Evolutionary conservation across 2,888 invertebrate genomes (phyloP), one percentile per base, ranked within the genome.

Genomic region (Dynastes grantii): DNA sequence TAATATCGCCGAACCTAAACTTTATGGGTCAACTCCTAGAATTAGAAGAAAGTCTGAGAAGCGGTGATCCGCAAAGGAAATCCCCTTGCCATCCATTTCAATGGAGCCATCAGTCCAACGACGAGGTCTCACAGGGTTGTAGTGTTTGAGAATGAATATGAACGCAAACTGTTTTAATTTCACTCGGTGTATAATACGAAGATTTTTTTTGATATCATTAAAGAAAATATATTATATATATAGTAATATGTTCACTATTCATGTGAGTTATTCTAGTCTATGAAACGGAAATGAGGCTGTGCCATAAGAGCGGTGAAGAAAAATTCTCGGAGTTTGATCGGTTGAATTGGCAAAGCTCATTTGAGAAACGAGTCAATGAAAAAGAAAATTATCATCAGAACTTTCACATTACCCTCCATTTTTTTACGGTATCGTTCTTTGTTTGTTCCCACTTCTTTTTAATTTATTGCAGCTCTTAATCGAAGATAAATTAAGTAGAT

Each of bases 1-100:
- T 98, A 87, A 97, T 98, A 85, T 97, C 97, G 79, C 98, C 98
- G 1, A 98, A 98, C 89, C 91, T 97, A 80, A 98, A 98, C 87
- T 98, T 98, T 90, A 95, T 98, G 92, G 95, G 94, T 22, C 98
- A 98, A 89, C 90, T 98, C 83, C 90, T 95, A 83, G 97, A 97
- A 87, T 91, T 95, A 85, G 96, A 96, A 88, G 93, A 95, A 87
- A 92, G 91, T 84, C 89, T 95, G 82, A 90, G 91, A 77, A 87
- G 85, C 80, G 88, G 87, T 78, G 85, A 86, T 45, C 83, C 85
- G 78, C 86, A 87, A 71, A 88, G 88, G 80, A 89, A 89, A 76
- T 87, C 87, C 73, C 87, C 87, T 76, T 90, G 89, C 82, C 90
- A 89, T 80, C 90, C 89, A 81, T 90, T 89, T 84, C 88, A 90